Evolutionary conservation across 2,797 vertebrate genomes (phyloP), one percentile per base, ranked within the genome.

Genomic region (Gymnothorax javanicus): DNA sequence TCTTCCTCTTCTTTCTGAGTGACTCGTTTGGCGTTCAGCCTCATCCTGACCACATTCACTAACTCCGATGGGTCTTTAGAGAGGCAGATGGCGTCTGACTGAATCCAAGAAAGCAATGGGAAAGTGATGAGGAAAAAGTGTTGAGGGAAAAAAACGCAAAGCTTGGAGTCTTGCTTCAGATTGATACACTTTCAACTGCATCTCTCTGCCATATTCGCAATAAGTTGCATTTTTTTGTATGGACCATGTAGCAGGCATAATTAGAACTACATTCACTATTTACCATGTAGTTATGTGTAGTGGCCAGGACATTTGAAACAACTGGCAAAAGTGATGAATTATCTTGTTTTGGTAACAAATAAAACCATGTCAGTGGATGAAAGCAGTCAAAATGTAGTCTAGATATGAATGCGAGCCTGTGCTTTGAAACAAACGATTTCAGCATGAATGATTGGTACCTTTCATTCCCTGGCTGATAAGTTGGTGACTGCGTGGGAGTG

Each of bases 381-480:
- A 62, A 15, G 60, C 15, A 20, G 23, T 64, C 60, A 64, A 25
- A 25, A 33, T 43, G 71, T 33, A 43, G 71, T 69, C 3, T 7
- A 25, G 25, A 69, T 69, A n/a, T 69, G 64, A 67, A 69, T n/a
- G 64, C 64, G 25, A 69, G 9, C 11, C 7, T n/a, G 3, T 25
- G 2, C 7, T 69, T 25, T 25, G 25, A 69, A 77, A 54, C 20
- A 43, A 4, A 33, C 62, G 88, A 62, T 62, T 91, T 89, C 86
- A 84, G 88, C 82, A 87, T 86, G 87, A 87, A 82, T 75, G 25
- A 54, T 57, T 23, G 69, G n/a, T 9, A 62, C 77, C 82, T 23
- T 75, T 8, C 11, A 20, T 84, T 57, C 50, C 81, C 57, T 75
- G 25, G 67, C n/a, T 54, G 83, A 89, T 91, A 88, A 89, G 64